A percentile compares a stretch with the other conserved stretches of the same genome.
Conservation (phyloP, 2,888 invertebrate genomes). For the Drosophila atripex region DNA sequence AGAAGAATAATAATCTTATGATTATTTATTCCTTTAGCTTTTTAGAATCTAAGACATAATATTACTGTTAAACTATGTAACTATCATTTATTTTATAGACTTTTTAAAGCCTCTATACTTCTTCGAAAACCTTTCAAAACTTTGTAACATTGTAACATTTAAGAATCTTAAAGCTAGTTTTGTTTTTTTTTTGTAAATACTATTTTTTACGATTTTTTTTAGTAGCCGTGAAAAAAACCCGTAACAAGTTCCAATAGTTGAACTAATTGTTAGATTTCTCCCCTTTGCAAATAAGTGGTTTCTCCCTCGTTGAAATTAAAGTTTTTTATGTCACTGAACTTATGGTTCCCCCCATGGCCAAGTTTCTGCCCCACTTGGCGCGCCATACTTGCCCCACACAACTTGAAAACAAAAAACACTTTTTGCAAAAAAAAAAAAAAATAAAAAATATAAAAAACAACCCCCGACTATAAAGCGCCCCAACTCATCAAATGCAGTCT, state of each 20-base stretch:
- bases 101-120: neutral
- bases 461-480: neutral
- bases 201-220: neutral
- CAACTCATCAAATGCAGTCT: constrained; percentile 14
- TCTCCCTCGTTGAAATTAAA: neutral
- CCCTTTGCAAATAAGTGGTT: neutral
- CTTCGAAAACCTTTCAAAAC: neutral
- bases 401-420: neutral
- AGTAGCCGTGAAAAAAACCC: neutral
- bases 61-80: no score
- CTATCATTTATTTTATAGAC: no score
- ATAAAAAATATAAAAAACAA: neutral
- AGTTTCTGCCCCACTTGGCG: constrained; percentile 1
- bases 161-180: neutral
- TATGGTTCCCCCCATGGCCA: neutral
- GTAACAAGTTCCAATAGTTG: neutral
- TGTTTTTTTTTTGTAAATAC: neutral
- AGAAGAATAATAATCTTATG: no score
- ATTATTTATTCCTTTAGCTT: no score
- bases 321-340: constrained; percentile 14
- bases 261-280: neutral
- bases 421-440: neutral
- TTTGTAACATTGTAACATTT: neutral
- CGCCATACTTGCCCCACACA: neutral
- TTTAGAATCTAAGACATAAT: no score